These are phyloP conservation scores for Ophioninae sp. DNA, from an alignment of 2,888 invertebrate genomes.

Conservation along the genomic window DNA sequence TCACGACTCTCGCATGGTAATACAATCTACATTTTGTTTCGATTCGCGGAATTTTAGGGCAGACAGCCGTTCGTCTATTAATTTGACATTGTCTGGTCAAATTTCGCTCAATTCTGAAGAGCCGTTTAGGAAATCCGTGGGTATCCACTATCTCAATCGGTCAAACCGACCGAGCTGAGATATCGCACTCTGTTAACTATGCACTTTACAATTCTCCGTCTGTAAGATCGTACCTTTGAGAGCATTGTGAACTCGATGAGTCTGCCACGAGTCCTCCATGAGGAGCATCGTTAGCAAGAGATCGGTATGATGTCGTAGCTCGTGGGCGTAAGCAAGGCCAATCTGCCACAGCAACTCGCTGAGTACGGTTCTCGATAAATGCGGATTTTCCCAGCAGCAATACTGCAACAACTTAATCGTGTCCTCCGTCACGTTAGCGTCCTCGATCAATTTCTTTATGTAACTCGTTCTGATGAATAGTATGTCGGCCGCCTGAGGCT, in stretches of 20 bases:
- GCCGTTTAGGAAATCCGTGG: no score
- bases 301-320: conserved; percentile 95
- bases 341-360: conserved; percentile 96
- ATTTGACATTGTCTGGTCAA: no score
- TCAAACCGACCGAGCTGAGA: no score
- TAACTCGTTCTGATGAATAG: conserved; percentile 92
- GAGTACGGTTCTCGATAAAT: conserved; percentile 93
- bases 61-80: no score
- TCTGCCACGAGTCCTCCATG: conserved; percentile 98
- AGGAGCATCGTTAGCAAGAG: conserved; percentile 92
- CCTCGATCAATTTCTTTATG: conserved; percentile 97
- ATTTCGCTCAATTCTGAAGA: no score
- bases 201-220: no score
- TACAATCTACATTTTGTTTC: no score
- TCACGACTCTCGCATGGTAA: no score
- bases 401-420: conserved; percentile 94
- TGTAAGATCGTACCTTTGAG: conserved; percentile 86
- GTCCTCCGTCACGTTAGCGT: conserved; percentile 95
- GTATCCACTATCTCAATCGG: no score
- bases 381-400: conserved; percentile 98
- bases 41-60: no score
- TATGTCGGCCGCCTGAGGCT: conserved; percentile 89
- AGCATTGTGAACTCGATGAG: conserved; percentile 95
- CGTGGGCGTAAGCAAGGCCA: conserved; percentile 94
- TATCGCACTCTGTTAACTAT: no score